phyloP scores from a whole-genome alignment of 1,140 invertebrate species.

The Dufourea novaeangliae region DNA sequence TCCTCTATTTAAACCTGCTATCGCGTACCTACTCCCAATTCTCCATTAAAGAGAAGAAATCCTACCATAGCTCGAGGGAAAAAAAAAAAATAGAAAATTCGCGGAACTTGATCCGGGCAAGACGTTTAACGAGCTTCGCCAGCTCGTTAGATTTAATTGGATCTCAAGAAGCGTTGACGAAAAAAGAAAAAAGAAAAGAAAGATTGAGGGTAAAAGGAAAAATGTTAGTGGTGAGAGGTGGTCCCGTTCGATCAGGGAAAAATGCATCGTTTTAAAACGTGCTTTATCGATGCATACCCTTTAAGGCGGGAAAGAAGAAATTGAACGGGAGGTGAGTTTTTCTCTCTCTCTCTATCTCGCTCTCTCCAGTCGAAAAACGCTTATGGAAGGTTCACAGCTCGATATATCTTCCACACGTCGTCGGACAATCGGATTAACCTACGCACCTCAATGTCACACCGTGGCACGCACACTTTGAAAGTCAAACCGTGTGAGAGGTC shows the following conservation, averaged over 20 bases:
- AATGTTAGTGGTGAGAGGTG: neutral
- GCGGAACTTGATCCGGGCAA: conserved; percentile 22
- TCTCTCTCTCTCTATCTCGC: too few relatives aligned
- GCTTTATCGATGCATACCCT: conserved; percentile 35
- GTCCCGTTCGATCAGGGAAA: neutral
- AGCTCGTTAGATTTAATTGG: conserved; percentile 48
- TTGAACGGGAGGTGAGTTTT: neutral
- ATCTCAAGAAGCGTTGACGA: conserved; percentile 37
- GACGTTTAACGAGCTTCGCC: conserved; percentile 32
- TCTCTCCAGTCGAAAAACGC: too few relatives aligned
- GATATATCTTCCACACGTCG: conserved; percentile 26
- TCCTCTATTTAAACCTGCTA: too few relatives aligned
- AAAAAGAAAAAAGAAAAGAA: conserved; percentile 4
- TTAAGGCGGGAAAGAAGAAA: conserved; percentile 21
- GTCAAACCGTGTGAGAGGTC: conserved; percentile 5
- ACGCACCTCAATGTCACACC: conserved; percentile 58
- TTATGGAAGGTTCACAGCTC: conserved; percentile 10
- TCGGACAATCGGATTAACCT: conserved; percentile 65
- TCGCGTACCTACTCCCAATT: too few relatives aligned
- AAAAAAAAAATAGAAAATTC: neutral
- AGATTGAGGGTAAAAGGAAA: neutral
- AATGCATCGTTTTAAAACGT: conserved; percentile 20
- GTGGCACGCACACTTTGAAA: neutral
- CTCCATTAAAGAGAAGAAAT: too few relatives aligned
- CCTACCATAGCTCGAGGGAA: neutral